Evolutionary conservation across 2,797 vertebrate species (phyloP).

Genomic region (Limosa lapponica): DNA sequence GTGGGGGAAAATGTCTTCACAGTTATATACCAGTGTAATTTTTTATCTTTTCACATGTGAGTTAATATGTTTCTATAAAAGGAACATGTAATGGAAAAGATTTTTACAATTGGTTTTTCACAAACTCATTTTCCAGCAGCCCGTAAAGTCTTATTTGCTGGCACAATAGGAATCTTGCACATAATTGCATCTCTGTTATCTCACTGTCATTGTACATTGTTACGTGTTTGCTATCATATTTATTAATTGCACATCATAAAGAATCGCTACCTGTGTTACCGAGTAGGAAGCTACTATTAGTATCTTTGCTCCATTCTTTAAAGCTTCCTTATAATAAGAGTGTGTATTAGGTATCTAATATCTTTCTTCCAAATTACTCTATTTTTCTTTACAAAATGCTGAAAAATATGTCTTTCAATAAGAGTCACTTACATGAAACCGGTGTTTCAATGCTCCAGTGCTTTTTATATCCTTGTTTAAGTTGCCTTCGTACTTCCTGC

Average conservation of each 20-base stretch:
- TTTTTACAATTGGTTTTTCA: constrained; percentile 29
- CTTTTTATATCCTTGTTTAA: constrained; percentile 75
- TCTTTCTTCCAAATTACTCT: constrained; percentile 34
- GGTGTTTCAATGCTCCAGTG: constrained; percentile 55
- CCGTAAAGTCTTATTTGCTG: constrained; percentile 31
- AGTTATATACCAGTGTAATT: not conserved
- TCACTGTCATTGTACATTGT: constrained; percentile 8
- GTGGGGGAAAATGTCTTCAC: constrained; percentile 9
- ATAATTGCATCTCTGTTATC: constrained; percentile 32
- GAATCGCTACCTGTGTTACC: constrained; percentile 50
- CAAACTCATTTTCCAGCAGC: constrained; percentile 23
- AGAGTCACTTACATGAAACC: constrained; percentile 64
- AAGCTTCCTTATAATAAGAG: not conserved
- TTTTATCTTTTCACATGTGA: constrained; percentile 20
- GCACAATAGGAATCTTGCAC: constrained; percentile 10
- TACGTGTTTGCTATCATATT: not conserved
- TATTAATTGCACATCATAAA: constrained; percentile 68
- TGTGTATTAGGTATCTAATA: not conserved
- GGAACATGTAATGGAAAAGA: not conserved
- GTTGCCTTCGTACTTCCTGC: constrained; percentile 66
- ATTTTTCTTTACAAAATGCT: constrained; percentile 58
- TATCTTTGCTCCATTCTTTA: not conserved
- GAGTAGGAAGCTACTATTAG: not conserved
- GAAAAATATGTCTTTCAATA: constrained; percentile 59
- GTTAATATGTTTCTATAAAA: constrained; percentile 12